phyloP scores from a whole-genome alignment of 2,113 vertebrate species.

The Rafetus swinhoei region DNA sequence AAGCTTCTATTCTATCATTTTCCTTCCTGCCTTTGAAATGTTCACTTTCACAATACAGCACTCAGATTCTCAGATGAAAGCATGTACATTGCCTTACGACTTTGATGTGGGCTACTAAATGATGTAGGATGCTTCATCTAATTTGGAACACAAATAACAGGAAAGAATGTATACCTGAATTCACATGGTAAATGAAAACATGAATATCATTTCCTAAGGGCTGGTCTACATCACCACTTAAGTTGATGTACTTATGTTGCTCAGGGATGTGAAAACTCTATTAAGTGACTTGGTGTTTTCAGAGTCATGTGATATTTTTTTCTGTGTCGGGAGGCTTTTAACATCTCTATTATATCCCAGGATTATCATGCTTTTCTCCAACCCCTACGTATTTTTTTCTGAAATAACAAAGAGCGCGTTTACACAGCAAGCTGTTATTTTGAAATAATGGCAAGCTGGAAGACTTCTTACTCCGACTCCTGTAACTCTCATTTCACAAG shows the following conservation, averaged over 20 bases:
- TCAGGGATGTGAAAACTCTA: background rate
- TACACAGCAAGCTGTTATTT: too few species aligned
- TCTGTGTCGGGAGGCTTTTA: background rate
- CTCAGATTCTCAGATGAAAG: background rate
- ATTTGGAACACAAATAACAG: background rate
- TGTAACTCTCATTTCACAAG: too few species aligned
- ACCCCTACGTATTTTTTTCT: background rate
- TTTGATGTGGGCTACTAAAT: background rate
- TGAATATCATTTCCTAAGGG: background rate
- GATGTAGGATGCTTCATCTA: background rate
- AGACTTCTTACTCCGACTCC: too few species aligned
- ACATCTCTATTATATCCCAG: background rate
- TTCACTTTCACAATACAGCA: background rate
- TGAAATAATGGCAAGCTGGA: too few species aligned
- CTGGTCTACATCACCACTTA: too few species aligned
- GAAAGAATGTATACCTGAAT: background rate
- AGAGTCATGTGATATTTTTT: background rate
- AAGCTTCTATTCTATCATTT: background rate
- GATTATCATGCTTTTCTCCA: background rate
- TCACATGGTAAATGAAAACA: background rate
- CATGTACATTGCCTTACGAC: background rate
- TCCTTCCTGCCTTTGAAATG: background rate
- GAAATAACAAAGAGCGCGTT: background rate
- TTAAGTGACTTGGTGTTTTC: background rate
- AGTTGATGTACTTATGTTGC: too few species aligned